Base-by-base conservation (phyloP, 2,888 invertebrate species). In the Sympetrum striolatum region DNA sequence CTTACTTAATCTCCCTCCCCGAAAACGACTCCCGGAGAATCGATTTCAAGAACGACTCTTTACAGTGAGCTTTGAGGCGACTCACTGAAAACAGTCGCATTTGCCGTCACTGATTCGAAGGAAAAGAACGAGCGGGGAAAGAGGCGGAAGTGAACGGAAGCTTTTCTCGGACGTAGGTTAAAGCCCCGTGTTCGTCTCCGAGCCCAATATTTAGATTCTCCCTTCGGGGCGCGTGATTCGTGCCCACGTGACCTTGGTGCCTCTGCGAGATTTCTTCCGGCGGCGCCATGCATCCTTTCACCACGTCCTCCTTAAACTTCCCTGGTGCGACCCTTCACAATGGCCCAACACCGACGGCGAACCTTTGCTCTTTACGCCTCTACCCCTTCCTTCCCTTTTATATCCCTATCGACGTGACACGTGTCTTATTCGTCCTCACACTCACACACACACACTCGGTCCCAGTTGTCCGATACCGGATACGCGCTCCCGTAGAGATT, bases 321-420 rank as follows among this genome's bases (percentile, higher is more conserved):
- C 82, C 60, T 64, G 60, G 22, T n/a, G 86, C 25, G 35, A 6
- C 82, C 35, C 31, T 35, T 82, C 58, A 31, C 73, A 73, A 73
- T 73, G 18, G 25, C 31, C 44, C 35, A 53, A 4, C 82, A 31
- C 58, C 25, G n/a, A 4, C 31, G 18, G 53, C 82, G 53, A 37
- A 60, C 86, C 37, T 86, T 35, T 31, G n/a, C 60, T 12, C 86
- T 35, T 86, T 37, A 15, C 86, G 22, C 58, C 64, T 22, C 86
- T 37, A n/a, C 81, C 81, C 37, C 80, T 80, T 53, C 58, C 25
- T 2, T 15, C 37, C 5, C 86, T 60, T 86, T 86, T 37, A 60
- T 60, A 86, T 60, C 86, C 86, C 86, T n/a, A 60, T 64, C n/a
- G 60, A 37, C 86, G 86, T 86, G 86, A 86, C 86, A 60, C 86